Evolutionary conservation across 2,888 invertebrate genomes (phyloP).

Genomic region (Pollenia griseotomentosa): DNA sequence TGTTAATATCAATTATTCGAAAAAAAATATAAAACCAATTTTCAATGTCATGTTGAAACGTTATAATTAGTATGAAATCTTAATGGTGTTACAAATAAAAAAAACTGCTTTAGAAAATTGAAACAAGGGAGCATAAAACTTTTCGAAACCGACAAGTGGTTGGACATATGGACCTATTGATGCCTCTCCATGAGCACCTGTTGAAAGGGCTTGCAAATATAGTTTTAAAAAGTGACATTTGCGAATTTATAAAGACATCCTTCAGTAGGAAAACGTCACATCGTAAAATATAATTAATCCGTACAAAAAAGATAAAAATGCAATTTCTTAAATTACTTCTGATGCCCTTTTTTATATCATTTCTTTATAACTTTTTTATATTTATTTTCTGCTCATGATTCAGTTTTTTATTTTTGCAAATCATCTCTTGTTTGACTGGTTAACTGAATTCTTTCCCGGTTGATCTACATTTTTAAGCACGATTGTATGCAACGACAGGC

Average conservation of each 20-base stretch:
- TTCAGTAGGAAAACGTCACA: too few species aligned
- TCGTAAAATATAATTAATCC: too few species aligned
- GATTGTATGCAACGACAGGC: not conserved
- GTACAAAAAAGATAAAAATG: too few species aligned
- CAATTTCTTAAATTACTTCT: too few species aligned
- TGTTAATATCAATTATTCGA: not conserved
- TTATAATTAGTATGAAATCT: not conserved
- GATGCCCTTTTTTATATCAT: not conserved
- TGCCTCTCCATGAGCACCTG: too few species aligned
- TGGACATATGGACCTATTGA: too few species aligned
- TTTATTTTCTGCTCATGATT: not conserved
- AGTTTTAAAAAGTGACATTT: too few species aligned
- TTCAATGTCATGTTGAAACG: not conserved
- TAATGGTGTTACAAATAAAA: not conserved
- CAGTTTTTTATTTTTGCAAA: not conserved
- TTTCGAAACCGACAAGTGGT: too few species aligned
- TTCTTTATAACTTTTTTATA: not conserved
- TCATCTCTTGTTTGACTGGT: not conserved
- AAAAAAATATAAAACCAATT: not conserved
- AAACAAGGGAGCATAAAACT: too few species aligned
- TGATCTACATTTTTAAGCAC: conserved; percentile 1
- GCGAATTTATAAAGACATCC: too few species aligned
- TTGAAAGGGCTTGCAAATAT: too few species aligned
- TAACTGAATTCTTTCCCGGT: not conserved
- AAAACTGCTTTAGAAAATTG: too few species aligned